Evolutionary conservation across 2,113 vertebrate species (phyloP).

Genomic region (Halcyon malimbica): DNA sequence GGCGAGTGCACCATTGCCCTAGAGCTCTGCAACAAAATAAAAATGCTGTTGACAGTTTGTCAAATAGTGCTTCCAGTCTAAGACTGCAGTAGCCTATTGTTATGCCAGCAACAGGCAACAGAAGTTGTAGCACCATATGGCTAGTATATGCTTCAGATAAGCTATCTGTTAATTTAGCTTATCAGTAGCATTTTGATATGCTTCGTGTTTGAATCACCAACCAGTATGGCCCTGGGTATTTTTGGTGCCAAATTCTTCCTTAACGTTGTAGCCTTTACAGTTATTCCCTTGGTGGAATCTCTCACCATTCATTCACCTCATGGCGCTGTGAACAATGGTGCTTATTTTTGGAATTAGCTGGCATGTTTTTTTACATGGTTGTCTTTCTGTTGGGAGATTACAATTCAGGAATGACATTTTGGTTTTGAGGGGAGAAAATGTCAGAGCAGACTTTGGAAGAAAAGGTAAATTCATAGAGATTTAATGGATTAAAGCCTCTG

Average conservation of each 20-base stretch:
- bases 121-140: slow-evolving; percentile 95
- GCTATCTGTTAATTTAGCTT: slow-evolving; percentile 86
- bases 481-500: not conserved
- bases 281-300: slow-evolving; percentile 76
- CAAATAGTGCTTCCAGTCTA: slow-evolving; percentile 80
- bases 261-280: slow-evolving; percentile 31
- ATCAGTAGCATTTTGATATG: slow-evolving; percentile 87
- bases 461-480: slow-evolving; percentile 21
- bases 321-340: slow-evolving; percentile 6
- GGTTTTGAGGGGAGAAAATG: slow-evolving; percentile 19
- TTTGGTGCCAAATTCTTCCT: slow-evolving; percentile 67
- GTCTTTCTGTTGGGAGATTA: slow-evolving; percentile 19
- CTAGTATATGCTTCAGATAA: slow-evolving; percentile 91
- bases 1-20: slow-evolving; percentile 76
- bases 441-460: slow-evolving; percentile 2
- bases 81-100: slow-evolving; percentile 87
- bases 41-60: slow-evolving; percentile 86
- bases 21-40: slow-evolving; percentile 49
- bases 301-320: slow-evolving; percentile 42
- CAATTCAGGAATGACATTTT: slow-evolving; percentile 43
- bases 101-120: slow-evolving; percentile 92
- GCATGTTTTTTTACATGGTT: not conserved
- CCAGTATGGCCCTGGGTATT: slow-evolving; percentile 59
- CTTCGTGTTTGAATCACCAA: slow-evolving; percentile 79
- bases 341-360: slow-evolving; percentile 52